Evolutionary conservation across 2,113 vertebrate species (phyloP).

Genomic region (Zapus hudsonius): DNA sequence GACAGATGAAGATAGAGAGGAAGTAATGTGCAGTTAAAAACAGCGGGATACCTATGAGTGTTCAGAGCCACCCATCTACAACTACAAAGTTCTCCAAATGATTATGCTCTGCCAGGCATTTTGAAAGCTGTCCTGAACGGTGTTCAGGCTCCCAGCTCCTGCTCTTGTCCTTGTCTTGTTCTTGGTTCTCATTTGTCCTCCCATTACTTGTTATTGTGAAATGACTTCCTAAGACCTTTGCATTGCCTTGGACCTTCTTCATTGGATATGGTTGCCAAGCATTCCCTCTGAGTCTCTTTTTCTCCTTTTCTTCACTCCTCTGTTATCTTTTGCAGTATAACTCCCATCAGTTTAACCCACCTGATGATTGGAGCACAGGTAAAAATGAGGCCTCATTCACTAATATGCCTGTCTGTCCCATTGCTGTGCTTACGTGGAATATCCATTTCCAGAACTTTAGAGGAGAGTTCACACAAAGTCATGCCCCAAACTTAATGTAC

Average conservation of each 20-base stretch:
- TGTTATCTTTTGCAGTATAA: neutral
- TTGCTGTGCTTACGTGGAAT: neutral
- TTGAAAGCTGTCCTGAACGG: neutral
- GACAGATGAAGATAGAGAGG: neutral
- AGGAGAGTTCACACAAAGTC: neutral
- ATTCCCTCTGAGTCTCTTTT: neutral
- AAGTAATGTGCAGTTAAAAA: neutral
- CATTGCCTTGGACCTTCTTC: neutral
- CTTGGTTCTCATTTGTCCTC: neutral
- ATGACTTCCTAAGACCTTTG: neutral
- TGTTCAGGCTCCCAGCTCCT: neutral
- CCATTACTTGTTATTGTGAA: neutral
- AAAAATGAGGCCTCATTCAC: neutral
- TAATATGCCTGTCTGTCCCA: neutral
- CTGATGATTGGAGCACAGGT: neutral
- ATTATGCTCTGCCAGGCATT: neutral
- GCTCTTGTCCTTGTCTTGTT: neutral
- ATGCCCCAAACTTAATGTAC: neutral
- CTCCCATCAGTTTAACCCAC: neutral
- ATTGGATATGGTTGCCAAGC: neutral
- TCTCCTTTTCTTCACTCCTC: neutral
- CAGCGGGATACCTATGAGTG: accelerated
- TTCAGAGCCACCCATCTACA: neutral
- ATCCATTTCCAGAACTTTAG: neutral
- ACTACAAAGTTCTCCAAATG: neutral